These are phyloP conservation scores for Uloborus diversus DNA, from an alignment of 1,140 invertebrate species.

Conservation along the genomic window DNA sequence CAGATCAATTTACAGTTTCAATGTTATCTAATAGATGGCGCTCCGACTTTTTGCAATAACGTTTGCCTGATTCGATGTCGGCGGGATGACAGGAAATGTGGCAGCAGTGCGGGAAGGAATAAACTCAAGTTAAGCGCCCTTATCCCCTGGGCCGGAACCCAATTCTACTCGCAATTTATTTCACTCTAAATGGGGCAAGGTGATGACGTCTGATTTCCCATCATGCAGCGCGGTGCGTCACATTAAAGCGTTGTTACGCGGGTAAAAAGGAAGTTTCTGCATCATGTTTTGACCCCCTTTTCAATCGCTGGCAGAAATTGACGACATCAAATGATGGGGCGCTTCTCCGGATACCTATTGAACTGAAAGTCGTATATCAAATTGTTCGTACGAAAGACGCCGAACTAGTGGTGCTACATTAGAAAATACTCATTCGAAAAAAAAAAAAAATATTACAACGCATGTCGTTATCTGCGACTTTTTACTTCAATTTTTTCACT, in stretches of 20 bases:
- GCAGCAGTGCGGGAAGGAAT: neutral
- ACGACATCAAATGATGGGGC: too few relatives aligned
- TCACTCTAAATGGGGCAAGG: slow-evolving; percentile 32
- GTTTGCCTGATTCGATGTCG: neutral
- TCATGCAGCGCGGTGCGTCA: slow-evolving; percentile 6
- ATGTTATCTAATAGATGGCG: neutral
- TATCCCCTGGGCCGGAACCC: slow-evolving; percentile 29
- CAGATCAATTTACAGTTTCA: too few relatives aligned
- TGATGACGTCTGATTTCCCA: slow-evolving; percentile 48
- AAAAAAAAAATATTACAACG: too few relatives aligned
- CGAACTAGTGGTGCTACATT: too few relatives aligned
- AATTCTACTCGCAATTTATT: slow-evolving; percentile 46
- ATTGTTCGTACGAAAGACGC: too few relatives aligned
- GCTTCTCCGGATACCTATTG: too few relatives aligned
- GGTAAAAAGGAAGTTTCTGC: neutral
- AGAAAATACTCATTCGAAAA: too few relatives aligned
- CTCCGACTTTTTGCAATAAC: neutral
- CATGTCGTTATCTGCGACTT: too few relatives aligned
- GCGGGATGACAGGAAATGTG: slow-evolving; percentile 16
- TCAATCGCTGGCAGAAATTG: too few relatives aligned
- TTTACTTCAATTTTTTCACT: too few relatives aligned
- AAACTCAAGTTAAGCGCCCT: neutral
- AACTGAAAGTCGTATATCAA: too few relatives aligned
- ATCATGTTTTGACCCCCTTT: neutral
- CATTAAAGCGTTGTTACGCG: slow-evolving; percentile 13